Conservation (phyloP, 1,140 invertebrate species). For the Drosophila ogumai region DNA sequence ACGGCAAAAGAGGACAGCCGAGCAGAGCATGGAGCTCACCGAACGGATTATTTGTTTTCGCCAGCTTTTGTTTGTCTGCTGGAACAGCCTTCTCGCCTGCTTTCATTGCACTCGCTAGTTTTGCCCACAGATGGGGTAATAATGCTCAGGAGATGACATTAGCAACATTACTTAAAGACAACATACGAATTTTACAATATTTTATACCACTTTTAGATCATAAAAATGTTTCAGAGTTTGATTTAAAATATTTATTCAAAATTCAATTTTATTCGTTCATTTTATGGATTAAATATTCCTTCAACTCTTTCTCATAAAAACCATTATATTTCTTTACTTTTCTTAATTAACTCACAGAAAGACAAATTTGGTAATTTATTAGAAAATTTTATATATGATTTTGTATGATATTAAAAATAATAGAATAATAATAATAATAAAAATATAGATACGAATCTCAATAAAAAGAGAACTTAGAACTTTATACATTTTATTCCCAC, state of each 20-base stretch:
- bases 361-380: no score
- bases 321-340: no score
- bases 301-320: no score
- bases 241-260: no score
- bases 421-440: background rate
- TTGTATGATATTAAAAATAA: background rate
- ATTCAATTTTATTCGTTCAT: no score
- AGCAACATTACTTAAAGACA: background rate
- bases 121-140: conserved; percentile 9
- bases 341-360: no score
- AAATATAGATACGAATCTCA: no score
- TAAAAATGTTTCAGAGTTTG: no score
- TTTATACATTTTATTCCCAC: background rate
- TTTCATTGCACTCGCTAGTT: conserved; percentile 29
- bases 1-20: conserved; percentile 31
- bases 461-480: no score
- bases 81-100: conserved; percentile 30
- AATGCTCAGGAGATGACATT: conserved; percentile 13
- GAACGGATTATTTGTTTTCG: conserved; percentile 76
- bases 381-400: background rate
- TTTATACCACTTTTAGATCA: no score
- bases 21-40: conserved; percentile 36
- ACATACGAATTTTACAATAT: background rate
- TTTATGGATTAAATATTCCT: no score
- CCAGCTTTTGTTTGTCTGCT: conserved; percentile 73